These are phyloP conservation scores for Dorcus parallelipipedus DNA, from an alignment of 2,888 invertebrate genomes.

Conservation along the genomic window DNA sequence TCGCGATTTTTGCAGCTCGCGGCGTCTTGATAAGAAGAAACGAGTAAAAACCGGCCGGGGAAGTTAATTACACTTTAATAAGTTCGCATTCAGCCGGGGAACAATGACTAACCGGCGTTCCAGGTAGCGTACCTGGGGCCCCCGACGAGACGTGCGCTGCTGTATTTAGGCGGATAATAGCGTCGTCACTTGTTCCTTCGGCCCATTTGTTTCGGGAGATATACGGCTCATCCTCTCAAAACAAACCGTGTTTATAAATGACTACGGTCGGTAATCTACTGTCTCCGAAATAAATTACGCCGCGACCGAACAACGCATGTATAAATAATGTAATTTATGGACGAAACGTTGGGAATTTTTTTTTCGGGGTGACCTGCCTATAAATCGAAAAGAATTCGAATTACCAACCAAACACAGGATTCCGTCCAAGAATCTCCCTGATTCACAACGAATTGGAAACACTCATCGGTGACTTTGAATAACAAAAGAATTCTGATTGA, in stretches of 20 bases:
- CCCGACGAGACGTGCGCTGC: not conserved
- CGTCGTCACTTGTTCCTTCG: constrained; percentile 8
- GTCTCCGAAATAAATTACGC: constrained; percentile 19
- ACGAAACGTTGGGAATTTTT: constrained; percentile 11
- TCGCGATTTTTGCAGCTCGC: constrained; percentile 7
- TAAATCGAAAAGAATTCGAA: too few species aligned
- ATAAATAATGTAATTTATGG: constrained; percentile 20
- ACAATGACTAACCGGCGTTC: constrained; percentile 7
- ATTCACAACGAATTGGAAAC: too few species aligned
- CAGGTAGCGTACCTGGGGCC: not conserved
- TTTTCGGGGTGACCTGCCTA: too few species aligned
- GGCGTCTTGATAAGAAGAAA: not conserved
- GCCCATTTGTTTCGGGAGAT: constrained; percentile 17
- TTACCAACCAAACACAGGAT: too few species aligned
- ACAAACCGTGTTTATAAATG: constrained; percentile 18
- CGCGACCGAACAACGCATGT: constrained; percentile 5
- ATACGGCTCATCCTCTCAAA: constrained; percentile 12
- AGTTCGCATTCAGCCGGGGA: constrained; percentile 7
- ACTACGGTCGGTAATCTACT: constrained; percentile 19
- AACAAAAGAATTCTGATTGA: too few species aligned
- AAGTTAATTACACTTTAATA: constrained; percentile 14
- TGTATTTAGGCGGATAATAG: constrained; percentile 13
- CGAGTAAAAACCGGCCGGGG: constrained; percentile 2
- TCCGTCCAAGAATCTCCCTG: too few species aligned
- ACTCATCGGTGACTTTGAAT: too few species aligned